Evolutionary conservation across 1,140 invertebrate genomes (phyloP).

Genomic region (Planococcus citri): DNA sequence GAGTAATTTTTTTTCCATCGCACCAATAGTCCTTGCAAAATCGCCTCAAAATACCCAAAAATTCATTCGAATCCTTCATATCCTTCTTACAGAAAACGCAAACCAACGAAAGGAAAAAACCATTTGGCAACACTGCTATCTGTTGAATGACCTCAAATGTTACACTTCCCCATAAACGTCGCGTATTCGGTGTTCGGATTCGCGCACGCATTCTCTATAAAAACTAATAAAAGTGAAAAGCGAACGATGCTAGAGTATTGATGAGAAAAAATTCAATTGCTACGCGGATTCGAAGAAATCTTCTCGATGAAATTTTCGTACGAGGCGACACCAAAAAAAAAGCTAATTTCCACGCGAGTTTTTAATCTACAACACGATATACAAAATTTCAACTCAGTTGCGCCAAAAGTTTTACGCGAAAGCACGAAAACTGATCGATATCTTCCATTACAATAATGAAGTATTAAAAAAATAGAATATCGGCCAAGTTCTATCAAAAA

Average conservation of each 20-base stretch:
- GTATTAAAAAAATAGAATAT: neutral
- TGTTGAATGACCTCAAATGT: neutral
- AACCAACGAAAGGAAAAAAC: neutral
- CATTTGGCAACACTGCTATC: neutral
- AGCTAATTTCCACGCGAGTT: neutral
- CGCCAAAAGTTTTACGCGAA: neutral
- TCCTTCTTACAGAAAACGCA: no score
- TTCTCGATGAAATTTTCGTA: neutral
- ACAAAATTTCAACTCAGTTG: neutral
- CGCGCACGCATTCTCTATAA: neutral
- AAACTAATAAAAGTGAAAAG: neutral
- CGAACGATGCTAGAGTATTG: no score
- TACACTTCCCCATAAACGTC: neutral
- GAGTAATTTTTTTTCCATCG: no score
- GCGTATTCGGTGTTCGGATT: no score
- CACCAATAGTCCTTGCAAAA: no score
- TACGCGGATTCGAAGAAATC: neutral
- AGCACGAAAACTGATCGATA: conserved; percentile 6
- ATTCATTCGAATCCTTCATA: no score
- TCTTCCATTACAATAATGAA: conserved; percentile 1
- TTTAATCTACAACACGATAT: neutral
- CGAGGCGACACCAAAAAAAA: no score
- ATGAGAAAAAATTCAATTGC: neutral
- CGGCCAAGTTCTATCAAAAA: neutral
- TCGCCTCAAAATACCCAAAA: no score